Evolutionary conservation across 1,140 invertebrate species (phyloP).

Genomic region (Diorhabda sublineata): DNA sequence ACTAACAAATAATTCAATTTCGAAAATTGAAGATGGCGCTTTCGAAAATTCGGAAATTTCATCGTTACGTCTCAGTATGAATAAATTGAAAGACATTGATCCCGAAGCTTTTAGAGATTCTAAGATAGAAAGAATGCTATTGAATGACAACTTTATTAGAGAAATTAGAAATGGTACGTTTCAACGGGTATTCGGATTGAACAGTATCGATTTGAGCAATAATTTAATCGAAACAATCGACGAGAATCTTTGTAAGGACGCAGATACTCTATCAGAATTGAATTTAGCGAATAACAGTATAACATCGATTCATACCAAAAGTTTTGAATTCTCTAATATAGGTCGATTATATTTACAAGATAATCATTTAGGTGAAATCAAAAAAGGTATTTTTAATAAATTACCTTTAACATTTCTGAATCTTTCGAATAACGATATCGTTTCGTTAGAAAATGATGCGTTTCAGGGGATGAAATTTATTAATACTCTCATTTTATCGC

Average conservation of each 20-base stretch:
- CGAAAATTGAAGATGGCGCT: neutral
- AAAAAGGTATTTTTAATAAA: neutral
- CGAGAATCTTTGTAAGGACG: neutral
- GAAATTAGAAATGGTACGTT: neutral
- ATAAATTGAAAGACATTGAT: neutral
- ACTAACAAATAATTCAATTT: neutral
- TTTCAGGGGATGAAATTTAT: neutral
- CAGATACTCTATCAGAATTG: neutral
- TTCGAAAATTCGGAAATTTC: neutral
- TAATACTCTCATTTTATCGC: neutral
- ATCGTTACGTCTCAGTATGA: neutral
- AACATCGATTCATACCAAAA: neutral
- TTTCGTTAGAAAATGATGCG: neutral
- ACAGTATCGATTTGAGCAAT: neutral
- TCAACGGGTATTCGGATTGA: neutral
- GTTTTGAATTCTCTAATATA: neutral
- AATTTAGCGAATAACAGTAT: neutral
- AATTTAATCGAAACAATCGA: neutral
- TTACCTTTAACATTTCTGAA: neutral
- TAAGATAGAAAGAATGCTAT: neutral
- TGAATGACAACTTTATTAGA: neutral
- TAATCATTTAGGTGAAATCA: neutral
- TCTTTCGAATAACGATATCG: neutral
- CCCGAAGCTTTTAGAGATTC: neutral
- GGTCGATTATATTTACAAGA: neutral